Evolutionary conservation across 2,888 invertebrate species (phyloP).

Genomic region (Pristionchus fissidentatus): DNA sequence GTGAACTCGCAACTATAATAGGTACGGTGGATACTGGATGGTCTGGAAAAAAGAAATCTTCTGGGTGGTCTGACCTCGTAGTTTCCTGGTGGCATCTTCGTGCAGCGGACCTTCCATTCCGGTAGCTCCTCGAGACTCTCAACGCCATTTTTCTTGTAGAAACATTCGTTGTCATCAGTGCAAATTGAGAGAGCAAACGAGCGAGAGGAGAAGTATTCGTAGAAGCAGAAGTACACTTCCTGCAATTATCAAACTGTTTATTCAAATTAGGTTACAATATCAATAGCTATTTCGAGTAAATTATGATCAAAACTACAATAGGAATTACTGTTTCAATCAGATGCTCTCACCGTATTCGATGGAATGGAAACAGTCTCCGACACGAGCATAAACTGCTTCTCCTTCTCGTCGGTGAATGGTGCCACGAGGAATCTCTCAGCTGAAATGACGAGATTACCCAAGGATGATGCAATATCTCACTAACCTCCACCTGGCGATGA

Average conservation of each 20-base stretch:
- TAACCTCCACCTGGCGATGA: conserved; percentile 49
- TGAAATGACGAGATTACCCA: not conserved
- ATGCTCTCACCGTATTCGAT: conserved; percentile 14
- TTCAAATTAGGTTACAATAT: too few species aligned
- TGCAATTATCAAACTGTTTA: too few species aligned
- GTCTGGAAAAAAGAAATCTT: not conserved
- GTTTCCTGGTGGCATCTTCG: conserved; percentile 63
- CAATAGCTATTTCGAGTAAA: not conserved
- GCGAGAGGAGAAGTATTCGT: conserved; percentile 65
- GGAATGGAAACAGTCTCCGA: conserved; percentile 43
- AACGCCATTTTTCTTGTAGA: conserved; percentile 62
- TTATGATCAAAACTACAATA: not conserved
- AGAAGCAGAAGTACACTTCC: conserved; percentile 69
- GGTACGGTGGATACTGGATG: not conserved
- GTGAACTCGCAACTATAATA: conserved; percentile 63
- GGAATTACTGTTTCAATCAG: not conserved
- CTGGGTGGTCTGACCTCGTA: conserved; percentile 57
- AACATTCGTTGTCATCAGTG: conserved; percentile 67
- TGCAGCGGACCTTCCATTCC: conserved; percentile 66
- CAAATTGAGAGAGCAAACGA: conserved; percentile 62
- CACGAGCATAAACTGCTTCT: conserved; percentile 46
- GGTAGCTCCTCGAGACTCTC: conserved; percentile 58
- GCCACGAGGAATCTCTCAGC: conserved; percentile 51
- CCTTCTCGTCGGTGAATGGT: conserved; percentile 42
- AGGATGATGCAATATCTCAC: not conserved